Evolutionary conservation across 2,113 vertebrate genomes (phyloP).

Genomic region (Diadophis punctatus): DNA sequence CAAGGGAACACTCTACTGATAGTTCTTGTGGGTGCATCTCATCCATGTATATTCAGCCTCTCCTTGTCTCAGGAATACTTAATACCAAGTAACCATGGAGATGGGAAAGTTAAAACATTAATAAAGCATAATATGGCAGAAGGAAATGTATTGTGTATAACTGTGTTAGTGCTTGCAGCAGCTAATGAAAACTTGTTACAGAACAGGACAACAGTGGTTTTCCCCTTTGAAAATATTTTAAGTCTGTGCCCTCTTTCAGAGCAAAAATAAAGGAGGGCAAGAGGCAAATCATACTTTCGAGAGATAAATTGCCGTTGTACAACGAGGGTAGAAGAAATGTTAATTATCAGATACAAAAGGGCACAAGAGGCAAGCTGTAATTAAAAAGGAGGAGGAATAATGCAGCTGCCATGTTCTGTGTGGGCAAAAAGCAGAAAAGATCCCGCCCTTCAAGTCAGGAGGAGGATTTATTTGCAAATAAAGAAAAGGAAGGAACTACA

Average conservation of each 20-base stretch:
- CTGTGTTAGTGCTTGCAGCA: not conserved
- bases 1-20: not conserved
- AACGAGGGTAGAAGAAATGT: not conserved
- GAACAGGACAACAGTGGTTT: not conserved
- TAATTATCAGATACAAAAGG: conserved; percentile 20
- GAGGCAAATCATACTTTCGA: not conserved
- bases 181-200: not conserved
- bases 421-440: not conserved
- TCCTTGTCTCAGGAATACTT: not conserved
- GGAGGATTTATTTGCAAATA: not conserved
- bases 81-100: not conserved
- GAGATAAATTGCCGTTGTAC: conserved; percentile 5
- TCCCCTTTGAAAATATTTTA: not conserved
- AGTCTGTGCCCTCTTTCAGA: not conserved
- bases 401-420: not conserved
- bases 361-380: conserved; percentile 14
- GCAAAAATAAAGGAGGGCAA: not conserved
- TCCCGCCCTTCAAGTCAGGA: not conserved
- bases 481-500: conserved; percentile 3
- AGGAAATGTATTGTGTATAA: not conserved
- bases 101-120: not conserved
- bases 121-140: not conserved
- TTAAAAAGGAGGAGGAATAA: conserved; percentile 27
- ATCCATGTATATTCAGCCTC: not conserved
- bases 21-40: not conserved